Conservation (phyloP, 2,797 vertebrate genomes). For the Scleropages formosus region DNA sequence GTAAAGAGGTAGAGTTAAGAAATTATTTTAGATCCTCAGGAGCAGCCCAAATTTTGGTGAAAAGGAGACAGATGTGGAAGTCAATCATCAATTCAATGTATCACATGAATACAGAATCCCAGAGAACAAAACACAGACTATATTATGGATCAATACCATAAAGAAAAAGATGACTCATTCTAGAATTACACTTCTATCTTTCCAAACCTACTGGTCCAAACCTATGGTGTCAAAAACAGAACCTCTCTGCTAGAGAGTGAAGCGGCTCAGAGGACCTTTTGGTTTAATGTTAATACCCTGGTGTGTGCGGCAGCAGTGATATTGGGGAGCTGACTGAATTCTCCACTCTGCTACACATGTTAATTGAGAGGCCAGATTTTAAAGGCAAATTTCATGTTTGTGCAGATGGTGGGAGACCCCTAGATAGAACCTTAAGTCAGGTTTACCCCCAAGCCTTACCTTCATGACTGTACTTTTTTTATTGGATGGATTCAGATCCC, state of each 20-base stretch:
- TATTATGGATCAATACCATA: background rate
- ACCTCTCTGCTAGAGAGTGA: slow-evolving; percentile 59
- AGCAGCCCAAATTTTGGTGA: no score
- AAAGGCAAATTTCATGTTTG: slow-evolving; percentile 91
- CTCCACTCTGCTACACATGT: slow-evolving; percentile 94
- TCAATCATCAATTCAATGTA: no score
- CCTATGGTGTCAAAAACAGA: slow-evolving; percentile 51
- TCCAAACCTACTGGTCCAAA: slow-evolving; percentile 54
- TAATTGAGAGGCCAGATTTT: slow-evolving; percentile 95
- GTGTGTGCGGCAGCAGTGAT: slow-evolving; percentile 79
- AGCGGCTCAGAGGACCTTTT: background rate
- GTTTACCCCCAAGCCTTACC: slow-evolving; percentile 79
- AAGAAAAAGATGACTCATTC: slow-evolving; percentile 43
- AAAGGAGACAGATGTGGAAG: no score
- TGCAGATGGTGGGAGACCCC: slow-evolving; percentile 92
- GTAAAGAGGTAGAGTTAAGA: no score
- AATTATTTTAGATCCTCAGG: no score
- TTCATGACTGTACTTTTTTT: slow-evolving; percentile 74
- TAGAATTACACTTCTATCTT: slow-evolving; percentile 71
- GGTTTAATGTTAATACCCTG: slow-evolving; percentile 83
- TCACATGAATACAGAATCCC: no score
- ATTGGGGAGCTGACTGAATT: slow-evolving; percentile 88
- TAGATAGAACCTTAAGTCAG: slow-evolving; percentile 81
- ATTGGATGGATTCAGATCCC: slow-evolving; percentile 74
- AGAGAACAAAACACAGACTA: background rate